Base-by-base conservation (phyloP, 2,888 invertebrate species). In the Panopea generosa region DNA sequence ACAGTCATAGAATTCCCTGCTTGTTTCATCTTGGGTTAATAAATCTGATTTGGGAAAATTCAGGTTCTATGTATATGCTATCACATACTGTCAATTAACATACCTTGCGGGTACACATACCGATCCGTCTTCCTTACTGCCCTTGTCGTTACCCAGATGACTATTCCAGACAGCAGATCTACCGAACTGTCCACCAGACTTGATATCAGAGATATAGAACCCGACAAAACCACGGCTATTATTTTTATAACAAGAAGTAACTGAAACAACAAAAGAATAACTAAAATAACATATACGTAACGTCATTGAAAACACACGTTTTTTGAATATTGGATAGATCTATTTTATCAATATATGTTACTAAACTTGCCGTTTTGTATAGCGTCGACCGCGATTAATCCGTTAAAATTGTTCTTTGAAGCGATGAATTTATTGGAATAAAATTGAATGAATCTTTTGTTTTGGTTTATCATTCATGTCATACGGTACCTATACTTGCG, bases 191-290 rank as follows among this genome's bases (percentile, higher is more conserved):
- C 94, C 18, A 94, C 92, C 59, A 94, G 87, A 52, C 93, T 93
- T 14, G 93, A 93, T 59, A 94, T 91, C 73, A 94, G 92, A 3
- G 93, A 90, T 38, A 94, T 89, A 4, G 94, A 94, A 2, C 93
- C 93, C 11, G 93, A 93, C 61, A 93, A 52, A 2, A 86, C 90
- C 2, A 93, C 92, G 2, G 93, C 93, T 2, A 92, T 87, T 2
- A 87, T 67, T 80, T 94, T 94, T 18, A 90, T 92, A 1, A 90
- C 70, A 74, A 93, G 85, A 49, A 94, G 85, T 2, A 90, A 33
- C 89, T 92, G 82, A 6, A 82, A 74, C 18, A 56, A 55, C 59
- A 20, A 45, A 16, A 40, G n/a, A n/a, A n/a, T n/a, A n/a, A n/a
- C n/a, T n/a, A n/a, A n/a, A n/a, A n/a, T n/a, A n/a, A n/a, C n/a